A percentile compares a stretch with the other conserved stretches of the same genome.
Evolutionary conservation across 2,888 invertebrate species (phyloP).

Genomic region (Nomada fucata): DNA sequence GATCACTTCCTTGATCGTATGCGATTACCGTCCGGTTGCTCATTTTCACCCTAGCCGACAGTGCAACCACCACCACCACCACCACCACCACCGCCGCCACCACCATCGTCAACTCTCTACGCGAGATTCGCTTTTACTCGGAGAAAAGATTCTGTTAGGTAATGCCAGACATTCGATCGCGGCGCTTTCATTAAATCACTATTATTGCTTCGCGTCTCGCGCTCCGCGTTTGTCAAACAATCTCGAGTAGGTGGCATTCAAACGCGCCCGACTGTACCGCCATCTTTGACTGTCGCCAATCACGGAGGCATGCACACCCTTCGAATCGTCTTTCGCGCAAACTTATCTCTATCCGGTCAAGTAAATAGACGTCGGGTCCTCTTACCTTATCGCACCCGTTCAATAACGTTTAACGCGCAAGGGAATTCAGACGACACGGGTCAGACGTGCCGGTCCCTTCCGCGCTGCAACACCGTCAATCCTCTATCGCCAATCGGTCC

Average conservation of each 20-base stretch:
- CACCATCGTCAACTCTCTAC: constrained; percentile 6
- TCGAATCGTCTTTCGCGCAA: neutral
- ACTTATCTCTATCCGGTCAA: neutral
- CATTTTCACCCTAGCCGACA: constrained; percentile 57
- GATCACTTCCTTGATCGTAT: constrained; percentile 73
- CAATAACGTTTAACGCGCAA: neutral
- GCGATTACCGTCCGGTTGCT: constrained; percentile 67
- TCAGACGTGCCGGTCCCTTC: constrained; percentile 26
- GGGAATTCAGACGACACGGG: neutral
- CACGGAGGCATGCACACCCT: neutral
- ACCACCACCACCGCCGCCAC: constrained; percentile 23
- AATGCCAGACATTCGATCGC: constrained; percentile 61
- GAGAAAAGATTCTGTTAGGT: constrained; percentile 63
- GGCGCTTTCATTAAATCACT: constrained; percentile 50
- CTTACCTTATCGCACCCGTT: constrained; percentile 36
- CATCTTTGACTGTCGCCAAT: constrained; percentile 36
- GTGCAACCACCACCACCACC: constrained; percentile 22
- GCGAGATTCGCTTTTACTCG: constrained; percentile 64
- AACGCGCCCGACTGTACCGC: constrained; percentile 40
- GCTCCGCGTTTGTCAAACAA: neutral
- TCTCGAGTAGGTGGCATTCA: constrained; percentile 28
- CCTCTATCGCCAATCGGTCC: constrained; percentile 5
- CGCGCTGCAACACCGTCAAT: constrained; percentile 33
- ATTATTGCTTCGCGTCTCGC: constrained; percentile 28
- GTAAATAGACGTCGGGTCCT: neutral